Base-by-base conservation (phyloP, 2,888 invertebrate genomes). In the Reticulitermes lucifugus region DNA sequence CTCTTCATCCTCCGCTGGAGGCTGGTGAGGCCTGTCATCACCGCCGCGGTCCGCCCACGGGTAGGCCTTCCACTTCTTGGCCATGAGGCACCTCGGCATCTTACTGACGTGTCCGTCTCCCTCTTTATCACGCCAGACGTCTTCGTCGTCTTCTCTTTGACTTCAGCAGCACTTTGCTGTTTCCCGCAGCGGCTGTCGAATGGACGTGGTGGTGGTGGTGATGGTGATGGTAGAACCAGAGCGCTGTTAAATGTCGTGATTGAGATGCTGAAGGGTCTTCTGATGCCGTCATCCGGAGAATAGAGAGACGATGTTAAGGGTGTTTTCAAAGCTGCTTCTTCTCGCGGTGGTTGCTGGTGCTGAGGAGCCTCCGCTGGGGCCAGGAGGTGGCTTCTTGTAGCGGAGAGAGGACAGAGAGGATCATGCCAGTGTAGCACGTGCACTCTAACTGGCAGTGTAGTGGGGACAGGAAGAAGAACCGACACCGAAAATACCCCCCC, bases 31-130 rank as follows among this genome's bases (percentile, higher is more conserved):
- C 84, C 83, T 83, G 73, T 87, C 86, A 86, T 90, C 90, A 87
- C 91, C 90, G 88, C 92, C 92, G 88, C 95, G 93, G 89, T 94
- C 95, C 89, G 94, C 94, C 95, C 95, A 95, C 88, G 95, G 94
- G 90, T 95, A 95, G 91, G 95, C 96, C 95, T 97, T 97, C 96
- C 97, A 97, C 94, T 97, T 97, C 93, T 97, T 97, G 90, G 97
- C 97, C 97, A 97, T 97, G 92, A 97, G 95, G 93, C 97, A 97
- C 92, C 97, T 96, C 93, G 97, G 97, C 97, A 97, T 97, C 91
- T 73, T 71, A 29, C 21, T 25, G 4, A 35, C 25, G 18, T 46
- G 46, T 14, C 22, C 22, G 60, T 12, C 6, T 75, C 41, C 35
- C n/a, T 60, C 12, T 22, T 22, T 81, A 81, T 81, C 81, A 81